Conservation (phyloP, 2,797 vertebrate genomes). For the Crax fasciolata region DNA sequence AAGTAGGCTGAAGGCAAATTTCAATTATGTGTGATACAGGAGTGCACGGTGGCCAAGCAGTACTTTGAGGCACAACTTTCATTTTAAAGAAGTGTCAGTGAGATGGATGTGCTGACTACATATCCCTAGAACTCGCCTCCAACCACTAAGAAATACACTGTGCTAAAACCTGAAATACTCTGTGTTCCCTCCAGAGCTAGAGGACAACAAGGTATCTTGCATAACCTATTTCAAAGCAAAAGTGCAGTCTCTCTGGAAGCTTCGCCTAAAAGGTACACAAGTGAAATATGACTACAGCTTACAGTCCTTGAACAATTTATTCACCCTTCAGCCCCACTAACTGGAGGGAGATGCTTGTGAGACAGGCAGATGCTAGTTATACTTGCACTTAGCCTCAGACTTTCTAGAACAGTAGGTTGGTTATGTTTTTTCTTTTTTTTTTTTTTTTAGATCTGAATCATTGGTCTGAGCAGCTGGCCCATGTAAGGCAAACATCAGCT, state of each 20-base stretch:
- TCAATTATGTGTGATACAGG: neutral
- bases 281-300: neutral
- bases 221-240: neutral
- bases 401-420: neutral
- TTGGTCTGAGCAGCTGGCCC: neutral
- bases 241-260: neutral
- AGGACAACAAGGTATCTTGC: neutral
- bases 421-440: neutral
- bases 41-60: neutral
- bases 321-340: neutral
- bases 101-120: neutral
- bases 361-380: neutral
- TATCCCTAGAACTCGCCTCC: neutral
- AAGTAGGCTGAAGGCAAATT: neutral
- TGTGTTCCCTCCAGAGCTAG: neutral
- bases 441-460: neutral
- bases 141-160: neutral
- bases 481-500: neutral
- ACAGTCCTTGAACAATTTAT: neutral
- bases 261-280: too few relatives aligned
- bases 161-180: neutral
- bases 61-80: neutral
- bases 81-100: neutral
- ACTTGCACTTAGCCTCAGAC: neutral
- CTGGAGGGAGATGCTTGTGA: neutral